Evolutionary conservation across 2,888 invertebrate species (phyloP), one percentile per base, ranked within the genome.

Genomic region (Sipunculus nudus): DNA sequence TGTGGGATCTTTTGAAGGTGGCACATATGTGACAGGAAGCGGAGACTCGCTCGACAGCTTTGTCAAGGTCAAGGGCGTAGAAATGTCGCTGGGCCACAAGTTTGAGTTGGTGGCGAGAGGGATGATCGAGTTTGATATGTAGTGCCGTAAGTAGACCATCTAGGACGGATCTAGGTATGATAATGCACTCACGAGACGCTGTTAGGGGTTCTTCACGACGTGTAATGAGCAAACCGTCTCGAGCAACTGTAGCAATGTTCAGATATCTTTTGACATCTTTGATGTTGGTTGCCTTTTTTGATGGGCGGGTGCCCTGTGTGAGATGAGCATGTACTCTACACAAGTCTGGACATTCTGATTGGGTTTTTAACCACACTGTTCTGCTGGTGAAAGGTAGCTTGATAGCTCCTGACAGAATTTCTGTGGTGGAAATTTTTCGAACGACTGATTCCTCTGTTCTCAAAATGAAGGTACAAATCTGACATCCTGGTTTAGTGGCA

Each of bases 241-340:
- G 59, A 32, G 72, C 59, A 16, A 72, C 64, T 4, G 67, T 56
- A 1, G 50, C 67, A 2, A 61, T 60, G 29, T 41, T 49, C 0
- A 72, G 47, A 32, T 71, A 72, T 0, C 63, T 46, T 41, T 71
- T 72, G 1, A 68, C 63, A 29, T 70, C 66, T 48, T 55, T 62
- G 13, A 71, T 56, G 40, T 69, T 72, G 0, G 68, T 71, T 1
- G 65, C 25, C 39, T 71, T 71, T 35, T 67, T 29, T 16, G 55
- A 53, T n/a, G 55, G 55, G 6, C 52, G 16, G 6, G 55, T 55
- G 6, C 55, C 55, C 19, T 50, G 35, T 31, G 31, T 19, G 8
- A 50, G 35, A 21, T 50, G 50, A 6, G 35, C 50, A 35, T 35
- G 23, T 13, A 35, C 21, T 10, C 35, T 13, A 6, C 35, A n/a